Conservation (phyloP, 1,140 invertebrate species). For the Pseudobourletiella spinata region DNA sequence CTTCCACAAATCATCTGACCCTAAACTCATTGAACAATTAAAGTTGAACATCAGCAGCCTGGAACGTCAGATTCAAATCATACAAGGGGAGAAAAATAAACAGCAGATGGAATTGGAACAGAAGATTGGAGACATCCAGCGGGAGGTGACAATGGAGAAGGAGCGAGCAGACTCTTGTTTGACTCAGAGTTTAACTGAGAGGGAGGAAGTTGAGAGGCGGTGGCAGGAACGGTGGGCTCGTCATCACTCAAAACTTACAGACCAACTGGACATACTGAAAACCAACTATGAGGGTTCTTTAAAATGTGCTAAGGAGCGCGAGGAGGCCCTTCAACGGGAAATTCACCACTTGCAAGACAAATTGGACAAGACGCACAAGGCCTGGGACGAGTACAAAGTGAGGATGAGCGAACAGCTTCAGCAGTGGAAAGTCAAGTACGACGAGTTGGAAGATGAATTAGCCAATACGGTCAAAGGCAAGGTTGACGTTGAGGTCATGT, state of each 20-base stretch:
- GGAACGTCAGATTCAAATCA: conserved; percentile 4
- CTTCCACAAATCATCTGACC: conserved; percentile 7
- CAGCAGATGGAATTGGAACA: neutral
- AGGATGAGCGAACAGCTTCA: conserved; percentile 7
- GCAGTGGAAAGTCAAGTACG: conserved; percentile 1
- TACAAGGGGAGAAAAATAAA: neutral
- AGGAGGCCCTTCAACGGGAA: conserved; percentile 14
- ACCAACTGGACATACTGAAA: conserved; percentile 15
- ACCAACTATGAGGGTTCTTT: conserved; percentile 14
- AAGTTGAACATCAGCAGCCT: neutral
- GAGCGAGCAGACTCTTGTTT: conserved; percentile 17
- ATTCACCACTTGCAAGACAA: neutral
- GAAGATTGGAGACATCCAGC: conserved; percentile 2
- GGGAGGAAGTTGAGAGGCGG: conserved; percentile 13
- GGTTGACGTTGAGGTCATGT: conserved; percentile 16
- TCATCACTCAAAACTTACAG: conserved; percentile 16
- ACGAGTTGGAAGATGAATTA: conserved; percentile 4
- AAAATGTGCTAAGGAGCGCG: conserved; percentile 1
- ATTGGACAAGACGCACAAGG: neutral
- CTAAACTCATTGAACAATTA: conserved; percentile 5
- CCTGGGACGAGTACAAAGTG: neutral
- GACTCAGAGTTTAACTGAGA: conserved; percentile 5
- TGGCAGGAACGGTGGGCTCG: conserved; percentile 19
- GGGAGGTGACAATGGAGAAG: conserved; percentile 17
- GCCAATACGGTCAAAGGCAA: neutral